Conservation (phyloP, 2,797 vertebrate species). For the Scyliorhinus canicula region DNA sequence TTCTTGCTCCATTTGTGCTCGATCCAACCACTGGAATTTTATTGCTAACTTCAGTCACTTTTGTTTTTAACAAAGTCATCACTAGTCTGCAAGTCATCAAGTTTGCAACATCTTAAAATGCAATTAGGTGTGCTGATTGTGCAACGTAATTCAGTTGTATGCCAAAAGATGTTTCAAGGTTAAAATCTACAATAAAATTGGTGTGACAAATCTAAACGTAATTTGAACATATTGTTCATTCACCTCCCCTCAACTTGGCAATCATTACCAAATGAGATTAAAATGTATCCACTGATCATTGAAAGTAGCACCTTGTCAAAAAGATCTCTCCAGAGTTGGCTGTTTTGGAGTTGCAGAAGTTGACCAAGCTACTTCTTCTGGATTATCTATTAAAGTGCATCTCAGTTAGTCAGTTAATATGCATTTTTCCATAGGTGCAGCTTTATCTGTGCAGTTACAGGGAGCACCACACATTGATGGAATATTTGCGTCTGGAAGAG, state of each 20-base stretch:
- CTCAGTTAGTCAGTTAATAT: background rate
- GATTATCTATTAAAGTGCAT: too few relatives aligned
- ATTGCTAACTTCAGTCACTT: slow-evolving; percentile 53
- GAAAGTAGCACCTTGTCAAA: background rate
- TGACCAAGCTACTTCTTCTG: background rate
- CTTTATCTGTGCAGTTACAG: background rate
- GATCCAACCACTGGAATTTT: slow-evolving; percentile 43
- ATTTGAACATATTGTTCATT: background rate
- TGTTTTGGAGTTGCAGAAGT: background rate
- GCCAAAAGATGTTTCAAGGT: background rate
- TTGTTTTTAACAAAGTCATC: slow-evolving; percentile 40
- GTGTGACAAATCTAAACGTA: background rate
- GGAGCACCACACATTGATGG: background rate
- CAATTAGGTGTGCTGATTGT: background rate
- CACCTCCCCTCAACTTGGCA: background rate
- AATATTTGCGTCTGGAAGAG: background rate
- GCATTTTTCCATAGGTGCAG: background rate
- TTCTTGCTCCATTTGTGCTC: slow-evolving; percentile 48
- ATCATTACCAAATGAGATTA: background rate
- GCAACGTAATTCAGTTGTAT: background rate
- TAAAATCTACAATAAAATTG: background rate
- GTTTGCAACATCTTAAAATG: background rate
- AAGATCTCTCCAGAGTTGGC: background rate
- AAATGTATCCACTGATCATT: background rate
- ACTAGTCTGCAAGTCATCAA: slow-evolving; percentile 41